Percentiles rank a stretch among this genome's conserved stretches.
These are phyloP conservation scores for crab-eating macaque (Macaca fascicularis) DNA, from an alignment of 2,113 vertebrate genomes.

Conservation along the genomic window DNA sequence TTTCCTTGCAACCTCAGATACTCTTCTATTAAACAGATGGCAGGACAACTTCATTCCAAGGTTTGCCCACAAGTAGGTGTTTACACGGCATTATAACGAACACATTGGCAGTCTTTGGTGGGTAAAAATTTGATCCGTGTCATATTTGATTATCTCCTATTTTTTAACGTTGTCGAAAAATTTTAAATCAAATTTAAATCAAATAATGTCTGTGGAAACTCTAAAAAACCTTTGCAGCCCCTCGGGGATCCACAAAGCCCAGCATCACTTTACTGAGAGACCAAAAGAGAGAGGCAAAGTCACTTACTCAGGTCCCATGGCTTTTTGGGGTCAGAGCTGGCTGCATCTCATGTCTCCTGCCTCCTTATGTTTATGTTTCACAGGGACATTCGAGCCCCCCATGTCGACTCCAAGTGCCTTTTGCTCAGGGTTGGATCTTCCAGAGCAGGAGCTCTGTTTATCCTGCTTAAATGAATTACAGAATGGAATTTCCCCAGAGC, in stretches of 20 bases:
- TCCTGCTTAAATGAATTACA: constrained; percentile 49
- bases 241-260: not conserved
- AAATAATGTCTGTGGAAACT: constrained; percentile 27
- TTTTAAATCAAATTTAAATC: not conserved
- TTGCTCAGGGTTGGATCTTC: not conserved
- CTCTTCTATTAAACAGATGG: not conserved
- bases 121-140: not conserved
- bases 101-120: not conserved
- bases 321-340: not conserved
- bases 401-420: not conserved
- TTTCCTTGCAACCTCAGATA: not conserved
- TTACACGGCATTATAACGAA: not conserved
- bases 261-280: not conserved
- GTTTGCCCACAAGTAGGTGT: not conserved
- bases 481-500: constrained; percentile 67
- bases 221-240: not conserved
- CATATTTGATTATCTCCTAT: not conserved
- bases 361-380: not conserved
- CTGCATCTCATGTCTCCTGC: not conserved
- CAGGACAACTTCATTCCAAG: not conserved
- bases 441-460: constrained; percentile 54
- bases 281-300: not conserved
- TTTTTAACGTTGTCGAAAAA: not conserved
- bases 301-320: not conserved
- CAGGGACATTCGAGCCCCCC: not conserved